Base-by-base conservation (phyloP, 23 tunicate genomes). In the Clavelina lepadiformis region DNA sequence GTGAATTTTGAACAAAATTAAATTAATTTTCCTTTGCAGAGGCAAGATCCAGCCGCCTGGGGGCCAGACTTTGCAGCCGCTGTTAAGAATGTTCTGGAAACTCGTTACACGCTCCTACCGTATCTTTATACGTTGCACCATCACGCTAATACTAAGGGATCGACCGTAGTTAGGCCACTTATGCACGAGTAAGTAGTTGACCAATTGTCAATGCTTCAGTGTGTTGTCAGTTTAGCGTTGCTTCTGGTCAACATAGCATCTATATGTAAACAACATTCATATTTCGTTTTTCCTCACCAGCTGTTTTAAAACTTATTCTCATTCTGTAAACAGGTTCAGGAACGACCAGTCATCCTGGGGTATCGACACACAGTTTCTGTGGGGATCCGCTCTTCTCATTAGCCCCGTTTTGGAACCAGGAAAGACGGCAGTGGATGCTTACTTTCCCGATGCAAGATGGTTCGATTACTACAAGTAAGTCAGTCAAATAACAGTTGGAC, bases 141-240 rank as follows among this genome's bases (percentile, higher is more conserved):
- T 47, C 82, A 81, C 51, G 69, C 80, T 6, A 78, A 88, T 59
- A 60, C 38, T 37, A 47, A 30, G 2, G 96, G 96, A 22, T 66
- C 77, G 0, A 74, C 88, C 5, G 96, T 88, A 31, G 82, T 88
- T n/a, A 38, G 96, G n/a, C 96, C 96, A n/a, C 38, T 88, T 15
- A 61, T 88, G 67, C 72, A 79, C 52, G 82, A 81, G 96, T 88
- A 72, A 65, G 82, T 54, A n/a, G n/a, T n/a, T n/a, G n/a, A n/a
- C n/a, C n/a, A n/a, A n/a, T n/a, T n/a, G n/a, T n/a, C n/a, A n/a
- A n/a, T n/a, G n/a, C n/a, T n/a, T n/a, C n/a, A n/a, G n/a, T n/a
- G n/a, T n/a, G n/a, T n/a, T n/a, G n/a, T n/a, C n/a, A n/a, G n/a
- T n/a, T n/a, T n/a, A n/a, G n/a, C n/a, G n/a, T n/a, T n/a, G n/a